phyloP scores from a whole-genome alignment of 2,888 invertebrate species.

The Subacronicta megacephala region DNA sequence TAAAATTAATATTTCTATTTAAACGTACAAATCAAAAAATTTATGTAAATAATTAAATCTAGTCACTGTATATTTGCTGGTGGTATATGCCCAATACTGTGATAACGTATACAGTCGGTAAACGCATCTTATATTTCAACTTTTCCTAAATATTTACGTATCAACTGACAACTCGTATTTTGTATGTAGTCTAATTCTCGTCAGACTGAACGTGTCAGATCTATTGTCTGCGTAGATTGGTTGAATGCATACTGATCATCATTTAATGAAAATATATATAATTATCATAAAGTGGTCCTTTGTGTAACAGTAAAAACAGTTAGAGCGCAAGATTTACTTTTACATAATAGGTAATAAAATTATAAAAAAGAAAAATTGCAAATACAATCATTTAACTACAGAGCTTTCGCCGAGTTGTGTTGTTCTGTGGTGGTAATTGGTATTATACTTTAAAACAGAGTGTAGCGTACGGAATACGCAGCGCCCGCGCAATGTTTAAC shows the following conservation, averaged over 20 bases:
- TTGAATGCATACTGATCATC: conserved; percentile 28
- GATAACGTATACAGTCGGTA: conserved; percentile 45
- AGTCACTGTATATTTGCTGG: conserved; percentile 5
- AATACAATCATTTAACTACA: conserved; percentile 26
- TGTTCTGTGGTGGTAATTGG: no score
- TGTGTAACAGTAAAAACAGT: conserved; percentile 43
- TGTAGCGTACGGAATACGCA: no score
- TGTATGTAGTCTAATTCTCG: conserved; percentile 18
- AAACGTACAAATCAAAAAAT: conserved; percentile 17
- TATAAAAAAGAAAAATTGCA: conserved; percentile 3
- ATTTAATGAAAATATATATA: conserved; percentile 35
- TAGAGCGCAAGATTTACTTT: conserved; percentile 31
- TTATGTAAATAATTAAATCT: conserved; percentile 1
- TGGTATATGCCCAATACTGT: conserved; percentile 46
- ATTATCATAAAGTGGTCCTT: conserved; percentile 48
- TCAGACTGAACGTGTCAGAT: conserved; percentile 36
- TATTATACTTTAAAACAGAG: no score
- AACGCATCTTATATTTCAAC: conserved; percentile 29
- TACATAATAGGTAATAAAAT: conserved; percentile 3
- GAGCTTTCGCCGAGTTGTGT: no score
- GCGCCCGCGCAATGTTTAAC: no score
- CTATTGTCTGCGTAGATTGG: conserved; percentile 23
- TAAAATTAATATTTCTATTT: conserved; percentile 18
- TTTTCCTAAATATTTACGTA: conserved; percentile 30
- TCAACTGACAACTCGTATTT: conserved; percentile 41